phyloP scores from a whole-genome alignment of 2,797 vertebrate genomes.

The Leucoraja ocellata region DNA sequence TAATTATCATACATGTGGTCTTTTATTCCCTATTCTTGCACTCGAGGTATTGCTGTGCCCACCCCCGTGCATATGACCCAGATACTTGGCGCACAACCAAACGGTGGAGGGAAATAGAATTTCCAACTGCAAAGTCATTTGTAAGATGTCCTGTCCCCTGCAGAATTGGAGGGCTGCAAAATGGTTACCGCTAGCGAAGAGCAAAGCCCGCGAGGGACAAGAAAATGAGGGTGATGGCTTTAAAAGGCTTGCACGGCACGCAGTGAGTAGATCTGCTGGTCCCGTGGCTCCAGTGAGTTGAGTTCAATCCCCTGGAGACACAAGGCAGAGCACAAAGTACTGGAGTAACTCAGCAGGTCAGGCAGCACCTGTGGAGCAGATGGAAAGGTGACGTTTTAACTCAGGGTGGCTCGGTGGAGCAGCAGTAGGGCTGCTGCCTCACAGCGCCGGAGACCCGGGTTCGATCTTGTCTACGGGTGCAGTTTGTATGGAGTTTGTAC shows the following conservation, averaged over 20 bases:
- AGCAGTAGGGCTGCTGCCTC: too few species aligned
- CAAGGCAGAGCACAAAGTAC: too few species aligned
- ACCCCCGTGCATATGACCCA: background rate
- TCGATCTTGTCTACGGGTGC: too few species aligned
- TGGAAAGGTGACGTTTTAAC: too few species aligned
- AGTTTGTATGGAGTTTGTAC: too few species aligned
- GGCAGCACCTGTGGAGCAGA: too few species aligned
- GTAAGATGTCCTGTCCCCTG: too few species aligned
- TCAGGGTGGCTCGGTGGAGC: too few species aligned
- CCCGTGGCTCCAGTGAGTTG: too few species aligned
- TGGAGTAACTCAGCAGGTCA: too few species aligned
- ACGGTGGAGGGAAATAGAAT: background rate
- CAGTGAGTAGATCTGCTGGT: background rate
- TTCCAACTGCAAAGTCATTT: background rate
- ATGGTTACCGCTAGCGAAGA: background rate
- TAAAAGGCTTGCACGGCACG: background rate
- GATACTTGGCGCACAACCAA: background rate
- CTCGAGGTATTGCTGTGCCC: background rate
- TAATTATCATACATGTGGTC: background rate
- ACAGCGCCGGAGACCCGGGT: too few species aligned
- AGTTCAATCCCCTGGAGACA: too few species aligned
- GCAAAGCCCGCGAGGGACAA: background rate
- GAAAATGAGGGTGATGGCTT: background rate
- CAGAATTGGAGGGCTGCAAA: background rate
- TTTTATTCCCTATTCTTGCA: slow-evolving; percentile 7